Evolutionary conservation across 2,888 invertebrate species (phyloP), one percentile per base, ranked within the genome.

Genomic region (Blera fallax): DNA sequence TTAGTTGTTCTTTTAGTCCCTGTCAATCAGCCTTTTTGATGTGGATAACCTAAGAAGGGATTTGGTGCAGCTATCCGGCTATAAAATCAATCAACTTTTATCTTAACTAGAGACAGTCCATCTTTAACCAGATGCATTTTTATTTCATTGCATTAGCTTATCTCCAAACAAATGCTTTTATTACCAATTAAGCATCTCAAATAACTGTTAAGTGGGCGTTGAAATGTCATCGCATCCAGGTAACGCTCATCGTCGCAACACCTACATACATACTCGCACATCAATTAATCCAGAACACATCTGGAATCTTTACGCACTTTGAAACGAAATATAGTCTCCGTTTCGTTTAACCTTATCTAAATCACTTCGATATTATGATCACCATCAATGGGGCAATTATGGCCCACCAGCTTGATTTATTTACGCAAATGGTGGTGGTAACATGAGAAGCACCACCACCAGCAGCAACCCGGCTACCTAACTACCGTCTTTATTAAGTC

Each of bases 371-470:
- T 24, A 69, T 56, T 29, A 69, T 27, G 45, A 50, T 58, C 16
- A 24, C 37, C 65, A 65, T 37, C 58, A 72, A 48, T 37, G 43
- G 11, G 50, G 69, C 18, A 60, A 58, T 72, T 72, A 58, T 27
- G 48, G 34, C 58, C 58, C 70, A 72, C 48, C 37, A 48, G 58
- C 37, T 60, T 48, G 48, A 60, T 70, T 56, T 58, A 70, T 70
- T 34, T 14, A 48, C 56, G 3, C 34, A 24, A 48, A 18, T 37
- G 29, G 16, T 52, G 56, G 56, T 48, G 50, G 73, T 73, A 73
- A 73, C 29, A 16, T 54, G 62, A 65, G 43, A 29, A 54, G 16
- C 32, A 18, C n/a, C 32, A 40, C n/a, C 24, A 43, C 27, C 52
- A 56, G 11, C 48, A 50, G 37, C 14, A 18, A 10, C 34, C 29